Base-by-base conservation (phyloP, 2,113 vertebrate species). In the Rostratula benghalensis region DNA sequence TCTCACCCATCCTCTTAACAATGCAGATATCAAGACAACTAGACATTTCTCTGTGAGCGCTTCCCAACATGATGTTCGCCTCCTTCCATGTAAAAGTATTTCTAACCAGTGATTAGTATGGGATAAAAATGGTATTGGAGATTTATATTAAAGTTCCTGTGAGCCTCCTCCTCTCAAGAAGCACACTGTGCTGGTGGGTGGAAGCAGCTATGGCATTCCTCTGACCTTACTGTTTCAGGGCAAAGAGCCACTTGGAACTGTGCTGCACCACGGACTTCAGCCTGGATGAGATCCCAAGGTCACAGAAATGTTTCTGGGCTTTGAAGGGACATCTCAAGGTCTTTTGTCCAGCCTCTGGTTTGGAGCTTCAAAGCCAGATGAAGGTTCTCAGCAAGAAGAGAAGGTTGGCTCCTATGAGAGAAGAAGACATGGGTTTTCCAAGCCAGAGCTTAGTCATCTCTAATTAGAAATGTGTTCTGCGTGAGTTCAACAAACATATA, bases 21-120 rank as follows among this genome's bases (percentile, higher is more conserved):
- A 33, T 4, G 24, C 33, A 54, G 41, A 30, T n/a, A 45, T 2
- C 0, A 0, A 70, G 24, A 41, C 60, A 37, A 5, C 20, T 59
- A 7, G 50, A 24, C 21, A 8, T 21, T 8, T 19, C 30, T 17
- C 53, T 41, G 30, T 41, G 30, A 2, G 0, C 27, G 14, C 12
- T 67, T 69, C 77, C 71, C 45, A 5, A 1, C 1, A 18, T 31
- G 83, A 7, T 27, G 3, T 64, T 85, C 1, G 0, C 63, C 51
- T 50, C 43, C 22, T 54, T 8, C 3, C n/a, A 16, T 3, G 25
- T 48, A 13, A n/a, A 64, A 57, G 16, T 5, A 59, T 84, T 87
- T 70, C 39, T 68, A 71, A 31, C 17, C 11, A 6, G 14, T 50
- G 45, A 65, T 76, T 74, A n/a, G 33, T 65, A 48, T 11, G 16